These are phyloP conservation scores for Chironomus tepperi DNA, from an alignment of 1,140 invertebrate genomes.

Conservation along the genomic window DNA sequence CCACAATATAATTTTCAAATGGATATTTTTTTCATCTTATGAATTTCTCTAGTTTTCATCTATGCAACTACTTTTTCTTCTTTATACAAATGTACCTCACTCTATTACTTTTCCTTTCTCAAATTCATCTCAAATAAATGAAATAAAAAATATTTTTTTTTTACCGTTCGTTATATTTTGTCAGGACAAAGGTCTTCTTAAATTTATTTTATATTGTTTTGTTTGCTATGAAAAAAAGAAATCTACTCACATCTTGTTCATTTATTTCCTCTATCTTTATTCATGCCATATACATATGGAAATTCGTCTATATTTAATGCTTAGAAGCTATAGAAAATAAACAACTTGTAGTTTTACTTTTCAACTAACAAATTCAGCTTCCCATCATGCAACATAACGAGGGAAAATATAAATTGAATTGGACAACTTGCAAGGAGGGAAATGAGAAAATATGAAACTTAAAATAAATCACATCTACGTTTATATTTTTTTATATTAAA, in stretches of 20 bases:
- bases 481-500: not conserved
- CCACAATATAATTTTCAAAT: constrained; percentile 4
- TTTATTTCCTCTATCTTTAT: not conserved
- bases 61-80: constrained; percentile 9
- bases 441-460: not conserved
- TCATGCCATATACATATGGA: not conserved
- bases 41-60: constrained; percentile 10
- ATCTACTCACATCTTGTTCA: too few relatives aligned
- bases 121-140: too few relatives aligned
- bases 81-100: not conserved
- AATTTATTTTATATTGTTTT: too few relatives aligned
- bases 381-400: not conserved
- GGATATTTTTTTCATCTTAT: constrained; percentile 2
- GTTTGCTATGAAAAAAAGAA: too few relatives aligned
- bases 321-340: not conserved
- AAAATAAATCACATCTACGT: constrained; percentile 23
- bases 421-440: not conserved
- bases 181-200: not conserved
- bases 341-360: too few relatives aligned
- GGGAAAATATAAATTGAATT: constrained; percentile 5
- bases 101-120: too few relatives aligned
- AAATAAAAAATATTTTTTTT: too few relatives aligned
- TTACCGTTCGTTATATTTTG: not conserved
- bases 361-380: too few relatives aligned
- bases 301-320: not conserved